Evolutionary conservation across 2,113 vertebrate species (phyloP).

Genomic region (Muntiacus reevesi): DNA sequence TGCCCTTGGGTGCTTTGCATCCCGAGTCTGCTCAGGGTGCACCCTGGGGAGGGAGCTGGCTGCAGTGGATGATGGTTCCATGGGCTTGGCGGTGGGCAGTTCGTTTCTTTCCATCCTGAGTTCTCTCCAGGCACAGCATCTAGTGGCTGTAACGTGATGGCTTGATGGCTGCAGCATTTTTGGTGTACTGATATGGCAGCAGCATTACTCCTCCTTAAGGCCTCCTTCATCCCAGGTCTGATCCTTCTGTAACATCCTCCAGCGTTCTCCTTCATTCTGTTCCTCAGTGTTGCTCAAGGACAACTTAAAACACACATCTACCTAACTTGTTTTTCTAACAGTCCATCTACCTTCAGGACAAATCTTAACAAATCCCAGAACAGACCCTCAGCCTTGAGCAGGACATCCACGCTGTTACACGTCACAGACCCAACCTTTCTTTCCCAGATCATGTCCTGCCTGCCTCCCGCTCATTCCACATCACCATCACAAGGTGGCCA

Average conservation of each 20-base stretch:
- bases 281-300: neutral
- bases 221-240: neutral
- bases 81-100: neutral
- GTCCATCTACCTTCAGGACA: neutral
- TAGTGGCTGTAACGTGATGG: neutral
- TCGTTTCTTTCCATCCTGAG: neutral
- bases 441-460: neutral
- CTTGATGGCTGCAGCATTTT: neutral
- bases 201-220: neutral
- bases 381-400: neutral
- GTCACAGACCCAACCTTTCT: fast-evolving
- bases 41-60: neutral
- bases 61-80: neutral
- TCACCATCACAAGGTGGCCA: too few species aligned
- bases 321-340: neutral
- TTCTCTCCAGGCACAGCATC: neutral
- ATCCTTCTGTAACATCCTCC: neutral
- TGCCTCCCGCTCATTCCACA: neutral
- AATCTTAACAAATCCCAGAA: neutral
- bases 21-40: neutral
- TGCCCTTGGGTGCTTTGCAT: neutral
- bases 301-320: neutral
- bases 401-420: fast-evolving
- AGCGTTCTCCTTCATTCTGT: neutral
- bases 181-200: neutral